phyloP scores from a whole-genome alignment of 2,113 vertebrate genomes.

The Chionodraco myersi region DNA sequence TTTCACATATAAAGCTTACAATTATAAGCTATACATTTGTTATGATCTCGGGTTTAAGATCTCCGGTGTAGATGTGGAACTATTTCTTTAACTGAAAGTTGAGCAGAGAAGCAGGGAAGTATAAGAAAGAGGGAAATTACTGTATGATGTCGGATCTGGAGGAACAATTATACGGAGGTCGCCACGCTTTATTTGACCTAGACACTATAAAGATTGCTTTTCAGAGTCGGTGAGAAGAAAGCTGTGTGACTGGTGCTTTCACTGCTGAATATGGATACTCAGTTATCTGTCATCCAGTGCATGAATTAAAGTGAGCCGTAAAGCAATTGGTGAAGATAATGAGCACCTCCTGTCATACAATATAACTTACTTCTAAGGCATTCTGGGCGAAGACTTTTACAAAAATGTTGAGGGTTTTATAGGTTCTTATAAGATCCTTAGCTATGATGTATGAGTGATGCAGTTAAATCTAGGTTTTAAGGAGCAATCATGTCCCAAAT shows the following conservation, averaged over 20 bases:
- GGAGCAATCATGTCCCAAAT: background rate
- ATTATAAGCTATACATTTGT: slow-evolving; percentile 1
- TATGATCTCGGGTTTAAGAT: background rate
- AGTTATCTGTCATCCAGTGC: background rate
- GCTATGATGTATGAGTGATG: background rate
- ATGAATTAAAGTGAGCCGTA: background rate
- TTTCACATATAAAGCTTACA: slow-evolving; percentile 11
- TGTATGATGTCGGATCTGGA: slow-evolving; percentile 45
- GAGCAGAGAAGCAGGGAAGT: slow-evolving; percentile 2
- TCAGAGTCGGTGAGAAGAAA: slow-evolving; percentile 26
- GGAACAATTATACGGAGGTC: slow-evolving; percentile 45
- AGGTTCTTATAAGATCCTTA: background rate
- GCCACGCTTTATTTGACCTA: slow-evolving; percentile 55
- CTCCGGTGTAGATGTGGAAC: background rate
- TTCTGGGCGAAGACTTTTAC: background rate
- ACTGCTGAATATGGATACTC: slow-evolving; percentile 39
- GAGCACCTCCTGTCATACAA: background rate
- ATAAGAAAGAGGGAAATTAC: background rate
- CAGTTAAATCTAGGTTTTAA: background rate
- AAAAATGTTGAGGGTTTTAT: background rate
- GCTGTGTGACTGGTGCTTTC: slow-evolving; percentile 22
- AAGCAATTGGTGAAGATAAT: background rate
- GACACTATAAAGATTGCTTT: slow-evolving; percentile 50
- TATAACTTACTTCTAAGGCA: background rate
- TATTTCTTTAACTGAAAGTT: background rate